A percentile compares a stretch with the other conserved stretches of the same genome.
These are phyloP conservation scores for Emydocephalus ijimae DNA, from an alignment of 2,113 vertebrate genomes.

Conservation along the genomic window DNA sequence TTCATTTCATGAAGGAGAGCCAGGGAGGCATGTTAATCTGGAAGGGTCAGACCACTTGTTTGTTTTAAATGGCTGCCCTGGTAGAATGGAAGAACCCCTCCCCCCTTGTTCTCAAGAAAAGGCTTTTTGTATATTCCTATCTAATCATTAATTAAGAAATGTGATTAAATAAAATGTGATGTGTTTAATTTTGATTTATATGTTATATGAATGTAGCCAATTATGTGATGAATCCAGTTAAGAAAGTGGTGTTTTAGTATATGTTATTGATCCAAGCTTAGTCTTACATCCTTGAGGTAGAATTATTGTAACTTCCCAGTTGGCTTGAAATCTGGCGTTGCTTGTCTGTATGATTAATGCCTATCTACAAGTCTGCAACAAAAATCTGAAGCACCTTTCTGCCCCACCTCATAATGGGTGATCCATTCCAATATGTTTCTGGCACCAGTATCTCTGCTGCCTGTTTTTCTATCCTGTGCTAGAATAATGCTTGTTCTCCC, in stretches of 20 bases:
- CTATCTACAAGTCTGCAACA: too few relatives aligned
- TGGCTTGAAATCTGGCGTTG: background rate
- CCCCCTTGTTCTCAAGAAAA: background rate
- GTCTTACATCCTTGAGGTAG: background rate
- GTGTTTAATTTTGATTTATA: background rate
- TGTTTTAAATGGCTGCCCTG: background rate
- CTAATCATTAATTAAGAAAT: background rate
- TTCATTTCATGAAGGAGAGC: background rate
- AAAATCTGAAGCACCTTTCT: too few relatives aligned
- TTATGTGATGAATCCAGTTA: background rate
- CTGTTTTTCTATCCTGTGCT: slow-evolving; percentile 32
- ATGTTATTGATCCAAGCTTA: background rate
- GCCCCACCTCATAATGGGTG: background rate
- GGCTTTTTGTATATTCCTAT: background rate
- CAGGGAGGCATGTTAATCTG: background rate
- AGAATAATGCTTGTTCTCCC: slow-evolving; percentile 45
- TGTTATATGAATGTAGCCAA: background rate
- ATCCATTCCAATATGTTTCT: slow-evolving; percentile 15
- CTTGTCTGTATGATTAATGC: background rate
- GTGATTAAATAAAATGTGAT: background rate
- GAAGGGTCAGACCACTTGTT: background rate
- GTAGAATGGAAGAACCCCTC: background rate
- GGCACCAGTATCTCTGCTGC: slow-evolving; percentile 13
- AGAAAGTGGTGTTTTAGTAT: background rate
- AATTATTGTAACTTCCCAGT: background rate